phyloP scores from a whole-genome alignment of 2,113 vertebrate species.

The Oreochromis tanganicae region DNA sequence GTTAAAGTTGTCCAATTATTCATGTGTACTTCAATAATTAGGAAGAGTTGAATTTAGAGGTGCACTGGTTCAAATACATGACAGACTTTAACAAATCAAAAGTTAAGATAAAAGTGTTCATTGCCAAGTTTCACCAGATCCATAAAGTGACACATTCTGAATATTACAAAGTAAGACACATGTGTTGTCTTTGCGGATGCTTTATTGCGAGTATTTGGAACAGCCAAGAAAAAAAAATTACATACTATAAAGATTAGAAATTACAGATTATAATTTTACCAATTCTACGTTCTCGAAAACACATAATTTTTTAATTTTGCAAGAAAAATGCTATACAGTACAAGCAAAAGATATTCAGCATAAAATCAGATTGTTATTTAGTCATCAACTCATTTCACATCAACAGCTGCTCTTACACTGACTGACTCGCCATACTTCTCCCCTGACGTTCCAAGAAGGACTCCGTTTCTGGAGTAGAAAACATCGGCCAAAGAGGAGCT shows the following conservation, averaged over 20 bases:
- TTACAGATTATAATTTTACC: not conserved
- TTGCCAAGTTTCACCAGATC: not conserved
- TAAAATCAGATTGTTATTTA: not conserved
- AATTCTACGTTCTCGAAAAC: rapidly evolving
- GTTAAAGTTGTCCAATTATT: not conserved
- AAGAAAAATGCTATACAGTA: not conserved
- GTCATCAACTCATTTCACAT: rapidly evolving
- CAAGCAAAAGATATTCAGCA: not conserved
- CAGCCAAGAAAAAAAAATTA: not conserved
- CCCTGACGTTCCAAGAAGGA: not conserved
- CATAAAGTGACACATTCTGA: not conserved
- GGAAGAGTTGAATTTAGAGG: not conserved
- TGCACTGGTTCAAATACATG: not conserved
- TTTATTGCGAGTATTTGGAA: not conserved
- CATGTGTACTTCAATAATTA: not conserved
- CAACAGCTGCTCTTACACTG: not conserved
- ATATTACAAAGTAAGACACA: not conserved
- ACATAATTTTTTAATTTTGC: not conserved
- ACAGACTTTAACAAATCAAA: not conserved
- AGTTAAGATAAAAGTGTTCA: not conserved
- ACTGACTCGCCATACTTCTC: not conserved
- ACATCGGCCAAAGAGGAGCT: not conserved
- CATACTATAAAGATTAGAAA: not conserved
- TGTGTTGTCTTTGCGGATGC: not conserved
- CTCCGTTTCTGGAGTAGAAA: not conserved